Conservation (phyloP, 2,888 invertebrate genomes). For the Chrysina gloriosa region DNA sequence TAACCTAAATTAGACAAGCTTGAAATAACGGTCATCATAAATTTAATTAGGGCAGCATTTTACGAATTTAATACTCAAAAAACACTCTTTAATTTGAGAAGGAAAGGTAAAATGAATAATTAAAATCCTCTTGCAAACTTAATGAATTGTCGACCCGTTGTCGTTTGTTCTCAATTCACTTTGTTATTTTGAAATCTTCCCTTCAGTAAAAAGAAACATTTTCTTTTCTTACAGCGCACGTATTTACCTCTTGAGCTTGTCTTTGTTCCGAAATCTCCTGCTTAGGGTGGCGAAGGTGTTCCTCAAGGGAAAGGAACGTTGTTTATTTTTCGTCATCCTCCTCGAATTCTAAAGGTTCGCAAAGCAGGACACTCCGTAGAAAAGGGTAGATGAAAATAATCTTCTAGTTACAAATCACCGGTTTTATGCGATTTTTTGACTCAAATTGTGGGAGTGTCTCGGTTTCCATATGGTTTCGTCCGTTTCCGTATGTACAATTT, state of each 20-base stretch:
- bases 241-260: constrained; percentile 68
- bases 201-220: neutral
- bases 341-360: neutral
- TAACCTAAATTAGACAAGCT: too few relatives aligned
- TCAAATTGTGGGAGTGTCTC: constrained; percentile 1
- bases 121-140: neutral
- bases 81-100: neutral
- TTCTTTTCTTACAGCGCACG: neutral
- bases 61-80: too few relatives aligned
- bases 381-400: constrained; percentile 6
- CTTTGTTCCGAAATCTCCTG: constrained; percentile 66
- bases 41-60: too few relatives aligned
- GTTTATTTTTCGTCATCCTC: constrained; percentile 66
- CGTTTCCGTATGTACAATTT: neutral
- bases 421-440: neutral
- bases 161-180: neutral
- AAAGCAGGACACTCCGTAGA: neutral
- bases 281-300: constrained; percentile 68
- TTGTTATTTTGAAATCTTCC: neutral
- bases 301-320: constrained; percentile 67
- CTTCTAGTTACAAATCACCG: constrained; percentile 4
- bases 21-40: too few relatives aligned
- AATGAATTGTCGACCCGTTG: neutral
- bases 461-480: neutral
- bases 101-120: neutral